These are phyloP conservation scores for Isurus oxyrinchus DNA, from an alignment of 2,113 vertebrate species.

Conservation along the genomic window DNA sequence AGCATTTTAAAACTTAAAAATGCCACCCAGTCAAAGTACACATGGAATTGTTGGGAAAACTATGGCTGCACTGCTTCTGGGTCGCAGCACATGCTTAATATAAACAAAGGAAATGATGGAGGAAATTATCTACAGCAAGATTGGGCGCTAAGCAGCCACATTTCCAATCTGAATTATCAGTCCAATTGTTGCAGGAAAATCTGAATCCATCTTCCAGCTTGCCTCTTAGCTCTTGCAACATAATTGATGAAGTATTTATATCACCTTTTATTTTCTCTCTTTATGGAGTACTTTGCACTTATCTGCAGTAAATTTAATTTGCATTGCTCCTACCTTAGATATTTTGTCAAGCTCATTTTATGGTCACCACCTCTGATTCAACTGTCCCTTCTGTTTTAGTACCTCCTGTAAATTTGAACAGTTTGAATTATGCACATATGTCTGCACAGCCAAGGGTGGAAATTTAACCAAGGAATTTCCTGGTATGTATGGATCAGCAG, in stretches of 20 bases:
- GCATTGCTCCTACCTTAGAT: background rate
- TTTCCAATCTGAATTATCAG: background rate
- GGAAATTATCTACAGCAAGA: background rate
- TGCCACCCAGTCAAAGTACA: background rate
- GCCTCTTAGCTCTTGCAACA: background rate
- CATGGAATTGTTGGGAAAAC: background rate
- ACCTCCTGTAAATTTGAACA: background rate
- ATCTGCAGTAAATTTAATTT: background rate
- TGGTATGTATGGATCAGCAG: background rate
- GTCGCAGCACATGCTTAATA: background rate
- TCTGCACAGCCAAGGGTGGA: background rate
- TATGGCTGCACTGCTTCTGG: background rate
- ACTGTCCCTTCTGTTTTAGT: background rate
- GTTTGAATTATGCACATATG: background rate
- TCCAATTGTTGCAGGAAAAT: background rate
- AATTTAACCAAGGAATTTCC: background rate
- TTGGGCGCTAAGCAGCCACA: background rate
- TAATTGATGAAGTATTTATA: background rate
- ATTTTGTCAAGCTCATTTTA: background rate
- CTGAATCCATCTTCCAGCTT: background rate
- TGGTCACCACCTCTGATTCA: background rate
- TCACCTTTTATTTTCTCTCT: background rate
- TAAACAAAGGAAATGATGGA: background rate
- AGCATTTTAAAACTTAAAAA: background rate
- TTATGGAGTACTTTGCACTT: background rate